A percentile compares a stretch with the other conserved stretches of the same genome.
These are phyloP conservation scores for Catonia carolina DNA, from an alignment of 2,888 invertebrate species.

Conservation along the genomic window DNA sequence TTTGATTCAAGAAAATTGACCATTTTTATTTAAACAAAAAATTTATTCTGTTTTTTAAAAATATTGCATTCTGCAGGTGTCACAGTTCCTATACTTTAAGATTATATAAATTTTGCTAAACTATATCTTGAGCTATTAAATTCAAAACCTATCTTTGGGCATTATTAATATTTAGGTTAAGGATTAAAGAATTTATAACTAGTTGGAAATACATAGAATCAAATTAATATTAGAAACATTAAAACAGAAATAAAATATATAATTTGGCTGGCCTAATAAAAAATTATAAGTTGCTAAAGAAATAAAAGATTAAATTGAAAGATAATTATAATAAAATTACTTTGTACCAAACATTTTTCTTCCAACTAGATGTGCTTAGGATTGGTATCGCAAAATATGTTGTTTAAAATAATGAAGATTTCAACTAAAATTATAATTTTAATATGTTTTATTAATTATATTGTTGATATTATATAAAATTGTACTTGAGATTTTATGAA, in stretches of 20 bases:
- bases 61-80: too few species aligned
- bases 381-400: conserved; percentile 11
- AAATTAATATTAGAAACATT: too few species aligned
- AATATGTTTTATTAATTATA: conserved; percentile 27
- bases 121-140: conserved; percentile 25
- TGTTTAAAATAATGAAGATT: conserved; percentile 9
- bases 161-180: conserved; percentile 32
- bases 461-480: conserved; percentile 28
- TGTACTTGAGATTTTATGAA: conserved; percentile 27
- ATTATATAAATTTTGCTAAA: conserved; percentile 2
- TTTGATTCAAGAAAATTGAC: too few species aligned
- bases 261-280: conserved; percentile 8
- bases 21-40: too few species aligned
- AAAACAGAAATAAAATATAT: neutral
- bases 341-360: neutral
- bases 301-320: neutral
- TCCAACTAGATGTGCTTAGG: conserved; percentile 17
- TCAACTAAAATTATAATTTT: conserved; percentile 23
- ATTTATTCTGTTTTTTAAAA: too few species aligned
- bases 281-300: neutral
- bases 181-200: conserved; percentile 30
- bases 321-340: neutral
- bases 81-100: too few species aligned
- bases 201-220: conserved; percentile 23
- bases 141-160: conserved; percentile 32